These are phyloP conservation scores for Athripsodes cinereus DNA, from an alignment of 2,888 invertebrate genomes.

Conservation along the genomic window DNA sequence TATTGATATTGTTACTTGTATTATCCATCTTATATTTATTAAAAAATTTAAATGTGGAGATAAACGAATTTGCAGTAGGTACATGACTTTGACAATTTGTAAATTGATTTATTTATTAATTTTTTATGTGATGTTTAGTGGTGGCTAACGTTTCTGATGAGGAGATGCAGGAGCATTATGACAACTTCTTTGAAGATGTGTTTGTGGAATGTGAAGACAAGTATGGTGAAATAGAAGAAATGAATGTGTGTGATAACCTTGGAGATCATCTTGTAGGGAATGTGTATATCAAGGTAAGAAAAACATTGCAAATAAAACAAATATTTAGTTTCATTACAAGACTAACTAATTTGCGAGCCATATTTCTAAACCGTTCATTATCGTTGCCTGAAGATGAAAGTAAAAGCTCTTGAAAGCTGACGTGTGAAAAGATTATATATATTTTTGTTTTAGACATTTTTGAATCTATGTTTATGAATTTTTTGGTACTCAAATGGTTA, in stretches of 20 bases:
- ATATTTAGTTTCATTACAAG: no score
- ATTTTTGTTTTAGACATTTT: no score
- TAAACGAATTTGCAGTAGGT: background rate
- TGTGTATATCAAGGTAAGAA: constrained; percentile 98
- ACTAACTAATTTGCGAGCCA: no score
- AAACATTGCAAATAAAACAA: no score
- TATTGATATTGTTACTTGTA: no score
- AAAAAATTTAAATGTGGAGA: background rate
- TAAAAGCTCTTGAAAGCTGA: no score
- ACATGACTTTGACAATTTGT: background rate
- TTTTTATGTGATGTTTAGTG: constrained; percentile 50
- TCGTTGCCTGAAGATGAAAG: no score
- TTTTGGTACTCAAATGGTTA: no score
- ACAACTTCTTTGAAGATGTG: constrained; percentile 99
- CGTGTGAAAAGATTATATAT: no score
- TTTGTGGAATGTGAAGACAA: constrained; percentile 98
- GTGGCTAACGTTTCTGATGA: constrained; percentile 93
- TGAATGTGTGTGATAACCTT: constrained; percentile 99
- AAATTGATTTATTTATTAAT: background rate
- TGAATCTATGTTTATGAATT: no score
- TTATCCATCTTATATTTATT: background rate
- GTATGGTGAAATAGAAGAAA: constrained; percentile 99
- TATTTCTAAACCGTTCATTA: no score
- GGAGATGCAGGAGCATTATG: constrained; percentile 99
- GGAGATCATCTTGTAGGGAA: constrained; percentile 98